A percentile compares a stretch with the other conserved stretches of the same genome.
Conservation (phyloP, 2,888 invertebrate genomes). For the Vandiemenella viatica region DNA sequence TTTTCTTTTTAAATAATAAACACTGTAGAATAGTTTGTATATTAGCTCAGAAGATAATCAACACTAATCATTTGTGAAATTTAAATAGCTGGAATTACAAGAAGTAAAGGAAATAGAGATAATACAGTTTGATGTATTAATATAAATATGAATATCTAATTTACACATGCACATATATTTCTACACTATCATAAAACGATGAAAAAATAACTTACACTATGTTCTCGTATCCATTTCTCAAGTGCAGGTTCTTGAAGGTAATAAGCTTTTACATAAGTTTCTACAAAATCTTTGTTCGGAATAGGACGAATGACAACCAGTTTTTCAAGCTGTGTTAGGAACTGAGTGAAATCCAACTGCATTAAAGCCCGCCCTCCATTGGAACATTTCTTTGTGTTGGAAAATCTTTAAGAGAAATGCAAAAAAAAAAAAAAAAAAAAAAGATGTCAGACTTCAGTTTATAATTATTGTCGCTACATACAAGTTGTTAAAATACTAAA, state of each 20-base stretch:
- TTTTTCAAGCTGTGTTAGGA: slow-evolving; percentile 78
- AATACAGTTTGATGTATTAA: no score
- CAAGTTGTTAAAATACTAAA: no score
- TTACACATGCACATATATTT: no score
- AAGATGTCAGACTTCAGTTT: slow-evolving; percentile 5
- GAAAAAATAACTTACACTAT: slow-evolving; percentile 38
- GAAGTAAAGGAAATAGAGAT: no score
- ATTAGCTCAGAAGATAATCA: no score
- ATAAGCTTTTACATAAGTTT: slow-evolving; percentile 90
- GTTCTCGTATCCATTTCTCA: slow-evolving; percentile 76
- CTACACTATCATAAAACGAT: no score
- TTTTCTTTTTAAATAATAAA: no score
- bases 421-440: slow-evolving; percentile 11
- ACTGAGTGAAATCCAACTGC: slow-evolving; percentile 94
- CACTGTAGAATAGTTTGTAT: no score
- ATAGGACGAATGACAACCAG: slow-evolving; percentile 70
- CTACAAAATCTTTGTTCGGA: slow-evolving; percentile 80
- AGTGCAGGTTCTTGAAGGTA: slow-evolving; percentile 79
- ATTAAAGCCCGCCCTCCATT: slow-evolving; percentile 92
- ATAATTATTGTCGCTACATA: no score
- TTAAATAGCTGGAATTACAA: no score
- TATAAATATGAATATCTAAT: no score
- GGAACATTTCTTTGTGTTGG: slow-evolving; percentile 82
- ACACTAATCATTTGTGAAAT: no score
- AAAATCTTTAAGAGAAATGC: slow-evolving; percentile 48